Conservation (phyloP, 2,113 vertebrate species). For the Callipepla squamata region DNA sequence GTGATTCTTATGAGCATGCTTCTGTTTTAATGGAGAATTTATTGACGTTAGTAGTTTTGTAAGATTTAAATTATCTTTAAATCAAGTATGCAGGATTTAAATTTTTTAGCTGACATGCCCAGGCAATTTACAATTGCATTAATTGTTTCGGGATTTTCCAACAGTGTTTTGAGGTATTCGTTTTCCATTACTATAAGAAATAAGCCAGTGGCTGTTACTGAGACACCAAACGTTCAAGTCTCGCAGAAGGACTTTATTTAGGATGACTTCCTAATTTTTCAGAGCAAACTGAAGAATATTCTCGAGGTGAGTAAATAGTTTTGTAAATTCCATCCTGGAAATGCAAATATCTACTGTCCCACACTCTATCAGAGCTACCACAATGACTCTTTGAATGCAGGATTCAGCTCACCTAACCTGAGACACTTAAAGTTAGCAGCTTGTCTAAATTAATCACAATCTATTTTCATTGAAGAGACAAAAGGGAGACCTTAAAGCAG, state of each 20-base stretch:
- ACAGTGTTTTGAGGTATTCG: background rate
- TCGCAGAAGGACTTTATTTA: background rate
- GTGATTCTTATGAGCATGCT: background rate
- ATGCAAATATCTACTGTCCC: background rate
- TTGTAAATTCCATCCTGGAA: background rate
- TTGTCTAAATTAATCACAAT: background rate
- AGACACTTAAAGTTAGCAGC: background rate
- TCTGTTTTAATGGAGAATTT: constrained; percentile 10
- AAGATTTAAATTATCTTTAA: constrained; percentile 25
- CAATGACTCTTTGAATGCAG: background rate
- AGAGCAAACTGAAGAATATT: background rate
- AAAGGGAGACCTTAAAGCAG: background rate
- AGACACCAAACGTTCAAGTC: background rate
- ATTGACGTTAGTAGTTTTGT: background rate
- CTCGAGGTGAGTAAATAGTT: background rate
- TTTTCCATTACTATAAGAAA: constrained; percentile 14
- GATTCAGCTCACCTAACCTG: background rate
- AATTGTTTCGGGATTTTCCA: constrained; percentile 28
- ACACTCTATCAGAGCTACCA: background rate
- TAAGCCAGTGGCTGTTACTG: background rate
- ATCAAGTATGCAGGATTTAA: background rate
- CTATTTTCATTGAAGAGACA: background rate
- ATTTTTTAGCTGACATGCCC: constrained; percentile 3
- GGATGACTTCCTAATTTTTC: background rate
- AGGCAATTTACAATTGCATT: constrained; percentile 18